Percentiles rank a stretch among this genome's conserved stretches.
Conservation (phyloP, 2,113 vertebrate genomes). For the Martes martes region DNA sequence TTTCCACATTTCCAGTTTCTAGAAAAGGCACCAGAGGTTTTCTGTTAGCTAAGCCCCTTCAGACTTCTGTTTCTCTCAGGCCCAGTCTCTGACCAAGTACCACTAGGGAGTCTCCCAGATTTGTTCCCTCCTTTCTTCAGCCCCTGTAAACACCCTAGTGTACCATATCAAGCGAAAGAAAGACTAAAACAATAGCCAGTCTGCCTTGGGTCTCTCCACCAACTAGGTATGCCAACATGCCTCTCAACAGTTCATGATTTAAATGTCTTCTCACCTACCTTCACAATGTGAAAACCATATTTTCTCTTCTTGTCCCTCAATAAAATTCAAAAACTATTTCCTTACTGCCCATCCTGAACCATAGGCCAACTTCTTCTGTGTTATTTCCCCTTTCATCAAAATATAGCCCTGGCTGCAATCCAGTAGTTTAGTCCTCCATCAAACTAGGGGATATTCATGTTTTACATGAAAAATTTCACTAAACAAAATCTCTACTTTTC, state of each 20-base stretch:
- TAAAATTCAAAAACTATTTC: background rate
- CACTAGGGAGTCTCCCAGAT: background rate
- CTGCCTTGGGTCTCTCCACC: background rate
- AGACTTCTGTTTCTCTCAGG: background rate
- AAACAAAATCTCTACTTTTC: constrained; percentile 37
- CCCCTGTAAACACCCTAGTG: background rate
- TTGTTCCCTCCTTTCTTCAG: background rate
- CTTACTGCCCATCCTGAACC: background rate
- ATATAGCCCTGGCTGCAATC: background rate
- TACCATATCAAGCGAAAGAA: background rate
- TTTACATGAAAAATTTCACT: background rate
- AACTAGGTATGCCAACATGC: background rate
- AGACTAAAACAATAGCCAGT: background rate
- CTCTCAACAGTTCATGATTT: background rate
- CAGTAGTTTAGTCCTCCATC: background rate
- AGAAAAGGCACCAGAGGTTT: background rate
- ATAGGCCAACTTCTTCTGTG: background rate
- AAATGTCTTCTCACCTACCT: background rate
- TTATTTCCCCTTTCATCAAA: background rate
- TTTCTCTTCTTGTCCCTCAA: background rate
- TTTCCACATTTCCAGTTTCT: background rate
- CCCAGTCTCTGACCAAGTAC: background rate
- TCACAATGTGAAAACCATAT: background rate
- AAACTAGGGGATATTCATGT: background rate
- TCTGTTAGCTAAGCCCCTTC: background rate